These are phyloP conservation scores for Prosapia bicincta DNA, from an alignment of 2,888 invertebrate species.

Conservation along the genomic window DNA sequence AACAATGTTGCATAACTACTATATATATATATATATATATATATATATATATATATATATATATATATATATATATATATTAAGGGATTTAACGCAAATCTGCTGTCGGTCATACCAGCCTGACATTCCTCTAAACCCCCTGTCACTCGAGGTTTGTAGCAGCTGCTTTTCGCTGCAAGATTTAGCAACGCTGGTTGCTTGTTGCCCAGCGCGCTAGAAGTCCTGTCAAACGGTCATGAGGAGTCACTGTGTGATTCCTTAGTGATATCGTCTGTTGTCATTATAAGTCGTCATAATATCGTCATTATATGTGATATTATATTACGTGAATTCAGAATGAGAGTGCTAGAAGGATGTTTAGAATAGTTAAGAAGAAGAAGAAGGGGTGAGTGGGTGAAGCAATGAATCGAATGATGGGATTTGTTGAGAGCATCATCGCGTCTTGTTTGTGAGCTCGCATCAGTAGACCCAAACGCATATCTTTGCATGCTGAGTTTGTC, in stretches of 20 bases:
- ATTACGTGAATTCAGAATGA: neutral
- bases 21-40: no score
- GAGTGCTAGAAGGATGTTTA: neutral
- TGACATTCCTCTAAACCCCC: no score
- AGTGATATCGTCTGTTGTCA: no score
- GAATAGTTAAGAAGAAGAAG: conserved; percentile 4
- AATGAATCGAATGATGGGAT: conserved; percentile 14
- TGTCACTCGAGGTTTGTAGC: neutral
- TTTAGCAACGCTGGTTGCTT: neutral
- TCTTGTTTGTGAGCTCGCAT: neutral
- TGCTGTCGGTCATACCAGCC: no score
- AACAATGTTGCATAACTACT: no score
- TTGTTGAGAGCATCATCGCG: neutral
- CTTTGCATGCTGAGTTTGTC: neutral
- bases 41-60: no score
- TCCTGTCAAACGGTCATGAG: no score
- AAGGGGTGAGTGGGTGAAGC: conserved; percentile 17
- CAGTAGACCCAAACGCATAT: neutral
- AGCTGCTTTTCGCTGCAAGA: neutral
- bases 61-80: no score
- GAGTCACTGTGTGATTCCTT: neutral
- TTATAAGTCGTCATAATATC: no score
- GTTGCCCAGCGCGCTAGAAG: neutral
- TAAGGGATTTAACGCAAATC: no score
- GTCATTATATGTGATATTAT: neutral